Evolutionary conservation across 2,888 invertebrate species (phyloP).

Genomic region (Cheilosia scutellata): DNA sequence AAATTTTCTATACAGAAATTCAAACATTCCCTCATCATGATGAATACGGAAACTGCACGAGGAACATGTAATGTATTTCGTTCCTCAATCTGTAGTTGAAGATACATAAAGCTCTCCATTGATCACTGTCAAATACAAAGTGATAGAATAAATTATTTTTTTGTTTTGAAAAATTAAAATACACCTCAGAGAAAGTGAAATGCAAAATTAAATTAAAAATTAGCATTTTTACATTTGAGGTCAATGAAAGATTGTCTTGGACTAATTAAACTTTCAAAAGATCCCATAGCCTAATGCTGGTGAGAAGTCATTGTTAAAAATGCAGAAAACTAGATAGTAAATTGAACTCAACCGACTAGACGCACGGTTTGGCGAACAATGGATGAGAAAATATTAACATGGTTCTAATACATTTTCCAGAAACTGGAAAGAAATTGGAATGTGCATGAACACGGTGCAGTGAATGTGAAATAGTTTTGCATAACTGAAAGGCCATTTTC

Average conservation of each 20-base stretch:
- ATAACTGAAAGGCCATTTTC: too few species aligned
- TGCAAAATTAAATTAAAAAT: background rate
- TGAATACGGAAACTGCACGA: background rate
- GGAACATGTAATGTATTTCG: background rate
- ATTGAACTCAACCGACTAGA: background rate
- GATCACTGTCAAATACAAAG: background rate
- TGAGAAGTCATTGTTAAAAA: constrained; percentile 1
- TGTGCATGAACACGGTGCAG: background rate
- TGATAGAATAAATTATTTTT: background rate
- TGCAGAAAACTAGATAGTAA: background rate
- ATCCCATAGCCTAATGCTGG: background rate
- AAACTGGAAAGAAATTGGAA: background rate
- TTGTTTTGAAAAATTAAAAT: background rate
- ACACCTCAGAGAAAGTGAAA: constrained; percentile 1
- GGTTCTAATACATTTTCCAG: background rate
- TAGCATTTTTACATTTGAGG: background rate
- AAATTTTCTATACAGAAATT: background rate
- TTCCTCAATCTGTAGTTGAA: background rate
- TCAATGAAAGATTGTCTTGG: constrained; percentile 3
- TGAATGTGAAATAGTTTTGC: background rate
- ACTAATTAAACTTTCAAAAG: background rate
- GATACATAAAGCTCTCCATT: background rate
- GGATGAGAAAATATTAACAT: background rate
- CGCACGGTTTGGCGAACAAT: background rate
- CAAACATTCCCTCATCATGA: background rate